Base-by-base conservation (phyloP, 1,140 invertebrate genomes). In the Hypothenemus hampei region DNA sequence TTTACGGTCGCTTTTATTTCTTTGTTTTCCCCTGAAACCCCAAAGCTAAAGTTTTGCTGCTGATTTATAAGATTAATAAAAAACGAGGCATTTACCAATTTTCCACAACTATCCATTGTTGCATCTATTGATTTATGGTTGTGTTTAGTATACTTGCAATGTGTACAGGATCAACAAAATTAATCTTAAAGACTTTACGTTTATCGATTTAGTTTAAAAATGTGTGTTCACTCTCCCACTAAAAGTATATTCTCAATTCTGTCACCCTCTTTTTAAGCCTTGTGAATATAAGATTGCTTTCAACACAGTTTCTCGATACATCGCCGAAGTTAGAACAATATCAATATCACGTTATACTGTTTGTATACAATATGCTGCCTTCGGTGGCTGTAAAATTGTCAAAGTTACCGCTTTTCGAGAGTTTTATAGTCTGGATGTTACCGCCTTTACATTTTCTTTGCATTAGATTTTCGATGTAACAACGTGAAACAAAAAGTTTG, bases 321-420 rank as follows among this genome's bases (percentile, higher is more conserved):
- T 3, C 22, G 19, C n/a, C 23, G 10, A 21, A 22, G 33, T 43
- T 52, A 16, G 23, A 54, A 54, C 51, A 46, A 46, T 44, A 54
- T 45, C 51, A 37, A 54, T 45, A 54, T 36, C 40, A 21, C 41
- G 43, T 54, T 54, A 54, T 22, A 13, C 7, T 54, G 51, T 54
- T 54, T 54, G 51, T 54, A 45, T 54, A 54, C 49, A 52, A 52
- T 52, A 52, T 52, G 49, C 11, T 35, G 35, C 51, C 41, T 15
- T 26, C 40, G 33, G 20, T 23, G 51, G 40, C n/a, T 45, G 40
- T 54, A 45, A 54, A 54, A 54, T 54, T 54, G 40, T 31, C 15
- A 54, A 54, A 54, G 40, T 54, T 54, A 45, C 51, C 23, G 37
- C 5, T 22, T 40, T 24, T 39, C 15, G 36, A 23, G 15, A 40